Percentiles rank a stretch among this genome's conserved stretches.
phyloP scores from a whole-genome alignment of 2,113 vertebrate species.

The Donacobius atricapilla region DNA sequence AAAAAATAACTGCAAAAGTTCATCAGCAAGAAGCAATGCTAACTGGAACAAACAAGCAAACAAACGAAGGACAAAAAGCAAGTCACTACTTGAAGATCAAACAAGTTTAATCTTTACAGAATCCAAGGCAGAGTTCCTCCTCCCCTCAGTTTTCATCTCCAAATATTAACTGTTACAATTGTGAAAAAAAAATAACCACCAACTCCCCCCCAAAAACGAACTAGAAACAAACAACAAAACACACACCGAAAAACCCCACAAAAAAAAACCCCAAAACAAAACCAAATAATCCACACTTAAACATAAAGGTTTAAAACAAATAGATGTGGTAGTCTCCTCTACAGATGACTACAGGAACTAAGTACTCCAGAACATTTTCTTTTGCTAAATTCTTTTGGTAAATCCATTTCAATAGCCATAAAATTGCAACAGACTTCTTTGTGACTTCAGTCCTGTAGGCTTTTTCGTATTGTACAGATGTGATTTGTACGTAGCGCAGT shows the following conservation, averaged over 20 bases:
- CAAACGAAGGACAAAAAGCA: neutral
- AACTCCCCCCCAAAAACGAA: fast-evolving
- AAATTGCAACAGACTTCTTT: neutral
- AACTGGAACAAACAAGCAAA: neutral
- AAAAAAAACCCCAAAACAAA: neutral
- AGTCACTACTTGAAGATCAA: neutral
- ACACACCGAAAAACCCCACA: neutral
- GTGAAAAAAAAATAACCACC: neutral
- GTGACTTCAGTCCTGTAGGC: neutral
- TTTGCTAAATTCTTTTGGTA: neutral
- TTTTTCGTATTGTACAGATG: neutral
- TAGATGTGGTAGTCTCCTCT: neutral
- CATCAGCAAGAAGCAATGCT: neutral
- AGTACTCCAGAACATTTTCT: neutral
- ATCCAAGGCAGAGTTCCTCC: neutral
- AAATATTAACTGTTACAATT: neutral
- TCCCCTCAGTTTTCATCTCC: neutral
- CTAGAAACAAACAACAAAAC: neutral
- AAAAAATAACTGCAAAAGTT: neutral
- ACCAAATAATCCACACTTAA: neutral
- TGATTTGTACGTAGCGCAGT: neutral
- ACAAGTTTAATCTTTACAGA: neutral
- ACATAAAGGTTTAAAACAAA: neutral
- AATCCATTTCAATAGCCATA: neutral
- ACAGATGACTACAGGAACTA: neutral